These are phyloP conservation scores for Lithobates pipiens DNA, from an alignment of 2,797 vertebrate species.

Conservation along the genomic window DNA sequence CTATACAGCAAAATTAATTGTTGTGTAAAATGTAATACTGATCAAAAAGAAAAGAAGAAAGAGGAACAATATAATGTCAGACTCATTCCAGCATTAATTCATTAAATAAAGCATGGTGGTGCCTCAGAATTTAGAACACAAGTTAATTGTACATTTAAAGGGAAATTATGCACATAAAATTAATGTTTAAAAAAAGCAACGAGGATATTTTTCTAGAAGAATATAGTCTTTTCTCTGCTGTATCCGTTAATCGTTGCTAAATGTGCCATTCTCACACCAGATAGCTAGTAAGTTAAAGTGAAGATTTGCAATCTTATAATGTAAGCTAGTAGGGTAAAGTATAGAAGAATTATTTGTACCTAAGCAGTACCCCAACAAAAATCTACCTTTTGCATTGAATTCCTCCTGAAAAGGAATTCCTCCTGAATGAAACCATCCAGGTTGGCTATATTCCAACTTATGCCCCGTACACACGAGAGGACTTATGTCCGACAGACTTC, in stretches of 20 bases:
- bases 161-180: conserved; percentile 13
- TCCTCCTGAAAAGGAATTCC: too few relatives aligned
- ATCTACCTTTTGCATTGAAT: too few relatives aligned
- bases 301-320: too few relatives aligned
- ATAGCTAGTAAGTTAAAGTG: too few relatives aligned
- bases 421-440: too few relatives aligned
- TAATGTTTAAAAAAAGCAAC: not conserved
- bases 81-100: conserved; percentile 33
- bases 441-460: too few relatives aligned
- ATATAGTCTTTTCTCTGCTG: not conserved
- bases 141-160: conserved; percentile 24
- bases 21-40: conserved; percentile 42
- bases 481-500: too few relatives aligned
- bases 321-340: too few relatives aligned
- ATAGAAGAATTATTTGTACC: too few relatives aligned
- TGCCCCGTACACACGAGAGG: too few relatives aligned
- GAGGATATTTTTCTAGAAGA: not conserved
- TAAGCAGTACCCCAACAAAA: too few relatives aligned
- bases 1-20: conserved; percentile 46
- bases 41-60: conserved; percentile 42
- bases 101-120: conserved; percentile 10
- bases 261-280: too few relatives aligned
- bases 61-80: conserved; percentile 39
- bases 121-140: conserved; percentile 7
- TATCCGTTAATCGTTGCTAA: not conserved